phyloP scores from a whole-genome alignment of 2,888 invertebrate genomes.

The Neoscelio sp. region DNA sequence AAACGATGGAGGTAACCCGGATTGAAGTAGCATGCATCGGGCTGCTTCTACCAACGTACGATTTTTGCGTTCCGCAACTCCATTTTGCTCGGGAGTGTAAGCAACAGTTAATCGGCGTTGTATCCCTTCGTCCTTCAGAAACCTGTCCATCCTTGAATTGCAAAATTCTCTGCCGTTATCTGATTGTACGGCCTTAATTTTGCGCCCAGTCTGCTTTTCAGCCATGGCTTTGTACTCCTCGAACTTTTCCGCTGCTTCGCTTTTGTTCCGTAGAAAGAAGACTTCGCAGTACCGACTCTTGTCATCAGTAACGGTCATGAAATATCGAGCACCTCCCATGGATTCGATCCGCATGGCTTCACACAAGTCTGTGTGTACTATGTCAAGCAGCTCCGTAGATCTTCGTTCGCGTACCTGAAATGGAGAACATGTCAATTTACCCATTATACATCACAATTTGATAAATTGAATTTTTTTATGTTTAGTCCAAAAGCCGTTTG shows the following conservation, averaged over 20 bases:
- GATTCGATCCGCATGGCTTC: slow-evolving; percentile 28
- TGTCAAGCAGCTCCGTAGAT: slow-evolving; percentile 12
- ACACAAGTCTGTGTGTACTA: slow-evolving; percentile 18
- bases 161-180: slow-evolving; percentile 65
- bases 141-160: slow-evolving; percentile 12
- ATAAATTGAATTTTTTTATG: neutral
- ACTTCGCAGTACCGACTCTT: slow-evolving; percentile 48
- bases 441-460: slow-evolving; percentile 8
- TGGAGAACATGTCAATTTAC: slow-evolving; percentile 23
- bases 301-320: slow-evolving; percentile 59
- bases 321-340: slow-evolving; percentile 7
- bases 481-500: neutral
- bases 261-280: too few relatives aligned
- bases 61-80: too few relatives aligned
- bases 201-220: slow-evolving; percentile 47
- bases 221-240: slow-evolving; percentile 38
- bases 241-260: too few relatives aligned
- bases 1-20: too few relatives aligned
- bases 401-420: slow-evolving; percentile 1
- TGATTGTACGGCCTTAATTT: slow-evolving; percentile 58
- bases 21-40: too few relatives aligned
- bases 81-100: slow-evolving; percentile 73
- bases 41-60: too few relatives aligned
- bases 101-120: slow-evolving; percentile 66
- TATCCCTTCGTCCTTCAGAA: slow-evolving; percentile 67